Conservation (phyloP, 2,797 vertebrate species). For the Ptychadena robeensis region DNA sequence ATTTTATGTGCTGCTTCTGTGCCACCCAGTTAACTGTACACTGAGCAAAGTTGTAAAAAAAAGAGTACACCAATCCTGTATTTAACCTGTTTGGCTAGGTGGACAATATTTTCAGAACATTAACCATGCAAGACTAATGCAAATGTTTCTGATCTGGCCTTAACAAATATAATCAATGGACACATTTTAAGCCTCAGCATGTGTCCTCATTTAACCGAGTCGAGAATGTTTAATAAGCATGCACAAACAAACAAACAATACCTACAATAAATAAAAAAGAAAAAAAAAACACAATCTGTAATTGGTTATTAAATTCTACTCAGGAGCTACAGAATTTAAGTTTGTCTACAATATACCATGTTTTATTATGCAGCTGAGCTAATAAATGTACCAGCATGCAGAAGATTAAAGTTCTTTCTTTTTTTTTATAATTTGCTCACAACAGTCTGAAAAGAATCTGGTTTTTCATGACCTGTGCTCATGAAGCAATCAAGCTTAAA, state of each 20-base stretch:
- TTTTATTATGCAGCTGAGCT: conserved; percentile 61
- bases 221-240: conserved; percentile 29
- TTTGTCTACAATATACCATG: conserved; percentile 25
- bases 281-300: conserved; percentile 19
- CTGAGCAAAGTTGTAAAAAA: no score
- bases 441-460: conserved; percentile 70
- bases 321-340: conserved; percentile 21
- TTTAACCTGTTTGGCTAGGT: neutral
- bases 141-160: neutral
- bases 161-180: conserved; percentile 1
- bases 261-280: conserved; percentile 34
- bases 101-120: neutral
- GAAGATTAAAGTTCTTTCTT: conserved; percentile 66
- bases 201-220: conserved; percentile 30
- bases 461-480: conserved; percentile 70
- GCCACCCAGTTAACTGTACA: neutral
- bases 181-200: conserved; percentile 33
- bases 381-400: conserved; percentile 67
- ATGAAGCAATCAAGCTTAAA: conserved; percentile 70
- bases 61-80: neutral
- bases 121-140: neutral
- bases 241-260: conserved; percentile 7
- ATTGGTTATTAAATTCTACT: conserved; percentile 35
- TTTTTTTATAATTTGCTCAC: conserved; percentile 69
- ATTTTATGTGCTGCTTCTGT: neutral